These are phyloP conservation scores for Zosterops japonicus DNA, from an alignment of 2,113 vertebrate genomes.

Conservation along the genomic window DNA sequence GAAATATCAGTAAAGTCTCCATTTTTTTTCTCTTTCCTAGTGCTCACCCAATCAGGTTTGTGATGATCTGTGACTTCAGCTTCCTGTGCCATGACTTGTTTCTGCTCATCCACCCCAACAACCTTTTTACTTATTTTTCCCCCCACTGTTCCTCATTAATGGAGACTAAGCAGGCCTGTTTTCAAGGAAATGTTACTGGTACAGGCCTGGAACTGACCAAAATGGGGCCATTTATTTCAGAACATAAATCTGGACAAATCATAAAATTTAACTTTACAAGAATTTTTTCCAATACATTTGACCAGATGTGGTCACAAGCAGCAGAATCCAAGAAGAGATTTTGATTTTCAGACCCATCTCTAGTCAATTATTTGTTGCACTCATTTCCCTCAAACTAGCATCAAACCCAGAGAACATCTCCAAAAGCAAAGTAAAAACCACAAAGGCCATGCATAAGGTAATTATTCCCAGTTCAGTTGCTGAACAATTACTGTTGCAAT, in stretches of 20 bases:
- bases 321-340: background rate
- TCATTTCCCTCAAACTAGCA: background rate
- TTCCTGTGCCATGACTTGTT: background rate
- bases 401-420: background rate
- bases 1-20: background rate
- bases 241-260: background rate
- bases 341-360: background rate
- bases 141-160: fast-evolving
- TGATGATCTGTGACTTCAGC: background rate
- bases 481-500: conserved; percentile 9
- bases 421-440: background rate
- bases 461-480: background rate
- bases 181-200: background rate
- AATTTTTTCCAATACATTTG: background rate
- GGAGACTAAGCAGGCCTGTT: background rate
- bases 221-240: background rate
- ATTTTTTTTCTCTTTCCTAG: background rate
- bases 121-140: background rate
- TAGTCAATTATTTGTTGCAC: background rate
- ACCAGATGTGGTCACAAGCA: background rate
- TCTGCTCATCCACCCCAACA: background rate
- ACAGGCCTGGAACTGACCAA: background rate
- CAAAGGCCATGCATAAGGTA: background rate
- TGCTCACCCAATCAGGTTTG: background rate
- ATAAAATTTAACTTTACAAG: background rate